Base-by-base conservation (phyloP, 2,888 invertebrate species). In the Phengaris alcon region DNA sequence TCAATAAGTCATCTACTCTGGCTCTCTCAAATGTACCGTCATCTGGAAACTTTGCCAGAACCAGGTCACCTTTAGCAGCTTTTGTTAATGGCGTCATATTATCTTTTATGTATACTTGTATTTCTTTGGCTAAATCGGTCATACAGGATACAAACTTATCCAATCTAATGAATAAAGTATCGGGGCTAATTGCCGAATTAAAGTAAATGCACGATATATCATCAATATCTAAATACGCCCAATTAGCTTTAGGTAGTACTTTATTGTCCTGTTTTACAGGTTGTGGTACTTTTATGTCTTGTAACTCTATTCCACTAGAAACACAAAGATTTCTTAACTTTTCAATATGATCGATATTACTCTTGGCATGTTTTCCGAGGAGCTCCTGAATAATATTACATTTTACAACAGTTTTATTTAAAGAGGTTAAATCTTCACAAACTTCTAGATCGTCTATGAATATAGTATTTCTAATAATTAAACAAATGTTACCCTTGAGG, bases 361-460 rank as follows among this genome's bases (percentile, higher is more conserved):
- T 73, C 68, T 86, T 81, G 3, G 89, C 90, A 77, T 91, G 88
- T 68, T 87, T 85, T 10, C 87, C 82, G 46, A 95, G 79, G 9
- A 96, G 86, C 79, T 94, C 89, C 15, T 88, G 86, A 78, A 93
- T 94, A 12, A 96, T 86, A 80, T 95, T 94, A 52, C 93, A 87
- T 78, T 93, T 93, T 3, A 94, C 92, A 6, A 95, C 93, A 0
- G 88, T 86, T 80, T 94, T 90, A 46, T 94, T 91, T 3, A 90
- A 79, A 5, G 91, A 86, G 0, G 89, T 84, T 44, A 96, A 85
- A 76, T 94, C 90, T 78, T 94, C 93, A 77, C 95, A 93, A 51
- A 94, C 90, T 82, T 95, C 94, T 59, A 96, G 84, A 4, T 95
- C 95, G 75, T 96, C 94, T 1, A 97, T 88, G 93, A 96, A 96